These are phyloP conservation scores for Eutrigla gurnardus DNA, from an alignment of 2,797 vertebrate species.

Conservation along the genomic window DNA sequence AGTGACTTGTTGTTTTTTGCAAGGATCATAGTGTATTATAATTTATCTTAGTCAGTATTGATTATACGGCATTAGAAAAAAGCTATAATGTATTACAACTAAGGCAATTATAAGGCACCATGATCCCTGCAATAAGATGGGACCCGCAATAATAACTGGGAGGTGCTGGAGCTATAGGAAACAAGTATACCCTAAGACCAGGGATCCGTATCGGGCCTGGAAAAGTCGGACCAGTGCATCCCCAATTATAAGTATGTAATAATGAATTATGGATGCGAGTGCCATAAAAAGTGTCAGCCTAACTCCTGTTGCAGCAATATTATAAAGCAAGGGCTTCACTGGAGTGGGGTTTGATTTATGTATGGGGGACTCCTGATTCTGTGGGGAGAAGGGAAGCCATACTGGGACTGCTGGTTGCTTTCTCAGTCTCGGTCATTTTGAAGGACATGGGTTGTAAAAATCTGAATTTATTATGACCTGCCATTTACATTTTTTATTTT, in stretches of 20 bases:
- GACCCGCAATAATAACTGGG: neutral
- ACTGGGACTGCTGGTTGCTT: too few species aligned
- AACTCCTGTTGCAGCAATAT: neutral
- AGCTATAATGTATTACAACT: too few species aligned
- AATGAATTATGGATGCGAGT: neutral
- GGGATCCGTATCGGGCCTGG: neutral
- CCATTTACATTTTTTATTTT: too few species aligned
- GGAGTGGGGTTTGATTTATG: slow-evolving; percentile 68
- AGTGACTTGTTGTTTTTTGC: neutral
- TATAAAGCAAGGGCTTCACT: slow-evolving; percentile 8
- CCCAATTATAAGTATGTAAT: neutral
- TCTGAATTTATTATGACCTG: too few species aligned
- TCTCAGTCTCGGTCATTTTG: too few species aligned
- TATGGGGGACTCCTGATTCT: slow-evolving; percentile 40
- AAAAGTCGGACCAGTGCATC: neutral
- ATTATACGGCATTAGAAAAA: too few species aligned
- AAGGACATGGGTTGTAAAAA: too few species aligned
- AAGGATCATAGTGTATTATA: neutral
- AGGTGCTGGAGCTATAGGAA: too few species aligned
- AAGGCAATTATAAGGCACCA: too few species aligned
- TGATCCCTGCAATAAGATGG: neutral
- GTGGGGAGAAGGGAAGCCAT: slow-evolving; percentile 16
- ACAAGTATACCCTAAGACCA: neutral
- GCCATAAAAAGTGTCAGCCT: neutral
- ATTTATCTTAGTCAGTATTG: too few species aligned